Evolutionary conservation across 2,113 vertebrate species (phyloP).

Genomic region (Genyomyrus donnyi): DNA sequence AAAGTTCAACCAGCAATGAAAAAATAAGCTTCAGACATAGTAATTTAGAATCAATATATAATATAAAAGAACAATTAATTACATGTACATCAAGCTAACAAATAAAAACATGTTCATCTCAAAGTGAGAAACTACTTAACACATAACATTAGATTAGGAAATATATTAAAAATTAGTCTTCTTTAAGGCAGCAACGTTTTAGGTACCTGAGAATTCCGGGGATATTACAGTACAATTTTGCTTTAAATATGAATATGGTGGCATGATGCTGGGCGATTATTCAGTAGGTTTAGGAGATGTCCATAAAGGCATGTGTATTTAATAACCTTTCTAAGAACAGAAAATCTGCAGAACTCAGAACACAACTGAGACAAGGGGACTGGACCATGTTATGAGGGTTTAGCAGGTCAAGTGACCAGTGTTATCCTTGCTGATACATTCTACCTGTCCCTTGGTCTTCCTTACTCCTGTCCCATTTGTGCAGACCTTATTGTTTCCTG

Average conservation of each 20-base stretch:
- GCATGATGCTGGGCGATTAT: neutral
- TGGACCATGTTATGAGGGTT: neutral
- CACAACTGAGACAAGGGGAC: neutral
- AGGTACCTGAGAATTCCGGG: neutral
- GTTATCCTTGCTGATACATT: neutral
- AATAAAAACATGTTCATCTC: neutral
- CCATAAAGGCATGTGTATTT: neutral
- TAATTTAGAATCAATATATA: neutral
- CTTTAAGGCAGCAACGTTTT: neutral
- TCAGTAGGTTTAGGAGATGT: neutral
- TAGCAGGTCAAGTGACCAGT: neutral
- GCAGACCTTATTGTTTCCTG: neutral
- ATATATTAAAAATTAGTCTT: neutral
- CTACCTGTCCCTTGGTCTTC: neutral
- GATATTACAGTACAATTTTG: neutral
- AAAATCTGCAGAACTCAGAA: neutral
- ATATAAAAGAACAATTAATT: neutral
- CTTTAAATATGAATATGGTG: neutral
- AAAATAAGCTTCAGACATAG: conserved; percentile 21
- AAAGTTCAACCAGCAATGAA: neutral
- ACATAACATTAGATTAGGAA: neutral
- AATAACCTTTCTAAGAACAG: neutral
- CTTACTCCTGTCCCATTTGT: neutral
- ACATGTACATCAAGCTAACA: neutral
- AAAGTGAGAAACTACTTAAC: neutral